Conservation (phyloP, 2,113 vertebrate species). For the Myocastor coypus region DNA sequence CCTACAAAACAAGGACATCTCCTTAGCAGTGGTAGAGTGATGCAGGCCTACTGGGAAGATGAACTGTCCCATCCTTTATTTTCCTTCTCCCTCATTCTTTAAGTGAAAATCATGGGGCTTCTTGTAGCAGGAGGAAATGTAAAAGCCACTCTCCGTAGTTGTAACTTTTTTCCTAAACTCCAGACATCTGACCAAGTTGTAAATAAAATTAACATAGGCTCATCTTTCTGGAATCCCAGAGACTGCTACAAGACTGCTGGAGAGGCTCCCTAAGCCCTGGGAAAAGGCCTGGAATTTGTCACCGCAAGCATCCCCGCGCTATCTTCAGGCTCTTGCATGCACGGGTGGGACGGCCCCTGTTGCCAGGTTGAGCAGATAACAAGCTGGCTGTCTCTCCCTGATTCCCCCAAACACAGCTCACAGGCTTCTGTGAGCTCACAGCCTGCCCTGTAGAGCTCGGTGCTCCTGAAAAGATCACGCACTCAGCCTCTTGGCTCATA, state of each 20-base stretch:
- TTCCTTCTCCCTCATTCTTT: not conserved
- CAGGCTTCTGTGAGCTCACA: not conserved
- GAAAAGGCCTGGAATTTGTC: not conserved
- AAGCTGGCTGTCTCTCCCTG: not conserved
- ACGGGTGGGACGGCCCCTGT: not conserved
- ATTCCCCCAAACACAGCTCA: not conserved
- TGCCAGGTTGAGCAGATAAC: not conserved
- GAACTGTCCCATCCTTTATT: not conserved
- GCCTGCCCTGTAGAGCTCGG: not conserved
- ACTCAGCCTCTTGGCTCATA: not conserved
- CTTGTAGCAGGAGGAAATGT: not conserved
- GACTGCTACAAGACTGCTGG: not conserved
- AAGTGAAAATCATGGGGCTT: conserved; percentile 30
- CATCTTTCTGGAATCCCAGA: not conserved
- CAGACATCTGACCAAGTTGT: not conserved
- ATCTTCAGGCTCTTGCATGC: not conserved
- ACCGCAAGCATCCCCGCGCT: not conserved
- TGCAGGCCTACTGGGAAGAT: not conserved
- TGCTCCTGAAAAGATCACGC: not conserved
- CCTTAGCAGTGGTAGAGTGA: not conserved
- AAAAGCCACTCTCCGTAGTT: not conserved
- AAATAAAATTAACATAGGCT: conserved; percentile 32
- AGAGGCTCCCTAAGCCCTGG: not conserved
- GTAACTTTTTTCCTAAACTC: conserved; percentile 48
- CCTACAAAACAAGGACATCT: not conserved